phyloP scores from a whole-genome alignment of 1,140 invertebrate genomes.

The Ceratina australensis region DNA sequence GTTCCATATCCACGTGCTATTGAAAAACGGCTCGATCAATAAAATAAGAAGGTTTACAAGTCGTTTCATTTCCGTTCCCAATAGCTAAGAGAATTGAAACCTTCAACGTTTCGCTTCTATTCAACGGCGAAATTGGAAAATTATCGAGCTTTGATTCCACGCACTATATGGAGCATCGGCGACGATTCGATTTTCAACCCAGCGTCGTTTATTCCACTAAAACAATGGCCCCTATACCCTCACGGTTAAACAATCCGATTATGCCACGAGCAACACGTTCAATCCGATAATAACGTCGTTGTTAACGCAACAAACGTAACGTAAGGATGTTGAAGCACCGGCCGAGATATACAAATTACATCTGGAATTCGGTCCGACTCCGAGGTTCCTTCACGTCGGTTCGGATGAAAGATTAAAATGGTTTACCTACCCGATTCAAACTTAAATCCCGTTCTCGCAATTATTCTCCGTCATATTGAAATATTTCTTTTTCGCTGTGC shows the following conservation, averaged over 20 bases:
- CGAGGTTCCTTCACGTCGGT: too few relatives aligned
- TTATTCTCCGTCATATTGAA: too few relatives aligned
- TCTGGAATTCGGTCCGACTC: too few relatives aligned
- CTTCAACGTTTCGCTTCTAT: conserved; percentile 5
- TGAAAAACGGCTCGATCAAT: neutral
- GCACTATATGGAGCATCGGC: neutral
- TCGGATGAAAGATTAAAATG: too few relatives aligned
- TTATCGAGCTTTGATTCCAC: conserved; percentile 17
- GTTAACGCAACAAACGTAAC: neutral
- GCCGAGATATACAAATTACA: too few relatives aligned
- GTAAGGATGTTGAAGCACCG: too few relatives aligned
- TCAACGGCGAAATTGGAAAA: conserved; percentile 32
- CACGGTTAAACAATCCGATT: neutral
- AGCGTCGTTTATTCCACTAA: neutral
- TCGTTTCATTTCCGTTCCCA: neutral
- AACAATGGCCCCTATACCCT: neutral
- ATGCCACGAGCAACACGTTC: too few relatives aligned
- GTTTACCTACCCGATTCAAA: too few relatives aligned
- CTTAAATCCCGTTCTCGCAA: too few relatives aligned
- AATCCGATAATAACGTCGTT: neutral
- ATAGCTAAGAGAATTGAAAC: conserved; percentile 13
- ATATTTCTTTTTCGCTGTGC: too few relatives aligned
- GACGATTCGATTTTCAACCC: conserved; percentile 24
- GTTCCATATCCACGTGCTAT: neutral
- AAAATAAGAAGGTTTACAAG: conserved; percentile 2